Evolutionary conservation across 2,888 invertebrate genomes (phyloP).

Genomic region (Kryphioiulus occultus): DNA sequence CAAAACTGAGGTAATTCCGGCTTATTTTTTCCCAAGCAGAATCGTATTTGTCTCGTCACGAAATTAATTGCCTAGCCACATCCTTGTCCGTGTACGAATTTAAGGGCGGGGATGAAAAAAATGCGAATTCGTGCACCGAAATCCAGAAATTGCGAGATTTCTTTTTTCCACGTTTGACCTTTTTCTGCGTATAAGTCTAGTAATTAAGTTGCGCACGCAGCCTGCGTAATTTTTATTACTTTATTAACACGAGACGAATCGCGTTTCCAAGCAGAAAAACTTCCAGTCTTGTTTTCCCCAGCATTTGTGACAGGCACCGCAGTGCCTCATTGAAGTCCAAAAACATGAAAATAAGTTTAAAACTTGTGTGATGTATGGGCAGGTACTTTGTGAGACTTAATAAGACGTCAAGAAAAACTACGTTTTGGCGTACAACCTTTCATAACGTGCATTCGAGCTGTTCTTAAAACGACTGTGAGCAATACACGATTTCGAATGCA

Average conservation of each 20-base stretch:
- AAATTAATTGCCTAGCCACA: slow-evolving; percentile 17
- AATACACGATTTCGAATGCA: too few species aligned
- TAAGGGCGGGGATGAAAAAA: background rate
- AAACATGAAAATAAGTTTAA: too few species aligned
- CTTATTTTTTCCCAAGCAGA: background rate
- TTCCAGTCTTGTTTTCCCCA: too few species aligned
- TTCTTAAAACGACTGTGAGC: too few species aligned
- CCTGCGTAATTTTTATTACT: background rate
- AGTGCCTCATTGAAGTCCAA: too few species aligned
- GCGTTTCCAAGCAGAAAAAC: background rate
- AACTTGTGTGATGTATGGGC: too few species aligned
- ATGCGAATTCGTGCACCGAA: background rate
- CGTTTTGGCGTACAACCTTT: too few species aligned
- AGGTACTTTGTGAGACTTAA: too few species aligned
- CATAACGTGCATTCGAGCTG: too few species aligned
- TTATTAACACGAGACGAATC: background rate
- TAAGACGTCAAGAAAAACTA: too few species aligned
- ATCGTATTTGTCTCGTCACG: background rate
- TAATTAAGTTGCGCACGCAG: slow-evolving; percentile 25
- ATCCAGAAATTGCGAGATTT: background rate
- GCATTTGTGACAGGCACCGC: too few species aligned
- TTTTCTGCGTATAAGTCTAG: background rate
- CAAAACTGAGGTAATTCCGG: background rate
- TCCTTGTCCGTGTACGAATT: slow-evolving; percentile 20
- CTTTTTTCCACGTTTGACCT: background rate